Base-by-base conservation (phyloP, 2,113 vertebrate species). In the Pseudois nayaur region DNA sequence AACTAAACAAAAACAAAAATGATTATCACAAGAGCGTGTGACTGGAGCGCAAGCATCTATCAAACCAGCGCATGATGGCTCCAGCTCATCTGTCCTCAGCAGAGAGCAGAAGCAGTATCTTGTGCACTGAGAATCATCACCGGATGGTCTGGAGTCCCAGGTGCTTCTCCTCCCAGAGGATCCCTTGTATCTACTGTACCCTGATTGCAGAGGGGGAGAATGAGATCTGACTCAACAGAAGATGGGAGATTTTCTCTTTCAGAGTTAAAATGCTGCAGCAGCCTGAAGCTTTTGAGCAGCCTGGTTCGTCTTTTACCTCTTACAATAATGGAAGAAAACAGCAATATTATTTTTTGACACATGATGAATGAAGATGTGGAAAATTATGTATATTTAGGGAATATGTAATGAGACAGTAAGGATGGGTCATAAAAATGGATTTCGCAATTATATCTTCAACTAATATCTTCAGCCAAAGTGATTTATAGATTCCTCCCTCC, bases 221-320 rank as follows among this genome's bases (percentile, higher is more conserved):
- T 50, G 43, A 82, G 5, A 79, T 91, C 95, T 55, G 79, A 81
- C 89, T 81, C 71, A 76, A 33, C 95, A 97, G 81, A 96, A 52
- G 76, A 52, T 0, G 5, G 76, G 52, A 48, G 76, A 82, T 40
- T 27, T 74, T 97, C 87, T 89, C 79, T 87, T 43, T 29, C 1
- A 93, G 92, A 60, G 91, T 11, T 88, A 96, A 97, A 95, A 96
- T 59, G 54, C 86, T 93, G 84, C 67, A 94, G 95, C 79, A 94
- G 25, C 36, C 93, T 52, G 54, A 93, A 50, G 85, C 8, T 87
- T 98, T 93, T 82, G 91, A 98, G 98, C 15, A 31, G 19, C 55
- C 97, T 93, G 94, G 98, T 95, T 98, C 85, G 93, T 98, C 94
- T 96, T 97, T 97, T 84, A 87, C 84, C 31, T 74, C 88, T 95